Evolutionary conservation across 2,888 invertebrate genomes (phyloP).

Genomic region (Hirtodrosophila histrioides): DNA sequence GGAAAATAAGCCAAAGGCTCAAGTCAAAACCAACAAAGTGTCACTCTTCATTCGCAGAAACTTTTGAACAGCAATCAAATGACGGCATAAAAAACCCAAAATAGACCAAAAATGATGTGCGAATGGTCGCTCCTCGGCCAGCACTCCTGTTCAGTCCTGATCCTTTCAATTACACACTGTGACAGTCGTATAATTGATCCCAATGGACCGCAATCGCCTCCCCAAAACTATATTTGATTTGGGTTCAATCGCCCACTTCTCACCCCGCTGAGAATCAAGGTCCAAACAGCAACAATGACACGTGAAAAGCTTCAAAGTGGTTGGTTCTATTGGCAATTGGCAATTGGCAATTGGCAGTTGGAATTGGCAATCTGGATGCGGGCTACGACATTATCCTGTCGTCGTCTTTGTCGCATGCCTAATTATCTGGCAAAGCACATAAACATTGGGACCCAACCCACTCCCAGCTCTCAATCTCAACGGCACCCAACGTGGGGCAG

Average conservation of each 20-base stretch:
- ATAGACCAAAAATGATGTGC: conserved; percentile 38
- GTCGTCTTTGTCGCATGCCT: conserved; percentile 66
- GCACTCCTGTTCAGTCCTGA: conserved; percentile 34
- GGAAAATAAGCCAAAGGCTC: conserved; percentile 69
- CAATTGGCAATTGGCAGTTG: conserved; percentile 1
- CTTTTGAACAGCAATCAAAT: conserved; percentile 74
- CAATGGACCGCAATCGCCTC: conserved; percentile 59
- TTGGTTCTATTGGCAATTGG: conserved; percentile 5
- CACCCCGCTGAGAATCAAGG: conserved; percentile 22
- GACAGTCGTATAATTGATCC: conserved; percentile 80
- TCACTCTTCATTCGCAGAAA: conserved; percentile 74
- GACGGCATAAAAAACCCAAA: conserved; percentile 42
- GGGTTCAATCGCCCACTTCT: conserved; percentile 51
- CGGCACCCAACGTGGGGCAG: conserved; percentile 18
- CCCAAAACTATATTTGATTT: conserved; percentile 69
- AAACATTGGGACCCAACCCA: conserved; percentile 33
- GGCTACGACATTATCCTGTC: conserved; percentile 38
- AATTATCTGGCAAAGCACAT: conserved; percentile 76
- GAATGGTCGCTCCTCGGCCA: too few relatives aligned
- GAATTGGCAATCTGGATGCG: neutral
- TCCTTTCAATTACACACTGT: conserved; percentile 81
- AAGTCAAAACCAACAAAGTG: conserved; percentile 61
- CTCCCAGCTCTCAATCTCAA: conserved; percentile 35
- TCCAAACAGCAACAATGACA: conserved; percentile 70
- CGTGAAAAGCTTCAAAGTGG: conserved; percentile 49